phyloP scores from a whole-genome alignment of 2,113 vertebrate genomes.

The Vulpes lagopus region DNA sequence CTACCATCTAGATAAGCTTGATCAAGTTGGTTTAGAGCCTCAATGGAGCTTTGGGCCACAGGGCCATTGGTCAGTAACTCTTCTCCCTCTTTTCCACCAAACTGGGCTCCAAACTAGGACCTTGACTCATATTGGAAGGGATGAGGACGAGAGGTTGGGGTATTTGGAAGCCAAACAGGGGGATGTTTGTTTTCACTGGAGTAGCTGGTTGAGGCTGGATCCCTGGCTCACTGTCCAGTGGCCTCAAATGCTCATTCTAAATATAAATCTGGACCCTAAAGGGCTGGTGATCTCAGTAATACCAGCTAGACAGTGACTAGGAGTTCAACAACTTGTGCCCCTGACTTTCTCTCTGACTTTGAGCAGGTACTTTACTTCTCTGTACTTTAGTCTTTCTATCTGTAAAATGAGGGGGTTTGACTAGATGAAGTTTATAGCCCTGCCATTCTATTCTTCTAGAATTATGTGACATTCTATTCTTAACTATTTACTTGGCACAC shows the following conservation, averaged over 20 bases:
- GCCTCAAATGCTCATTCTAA: constrained; percentile 53
- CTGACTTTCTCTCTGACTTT: constrained; percentile 51
- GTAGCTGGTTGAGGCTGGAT: not conserved
- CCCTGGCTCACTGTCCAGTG: constrained; percentile 5
- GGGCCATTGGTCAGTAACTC: not conserved
- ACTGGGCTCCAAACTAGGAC: constrained; percentile 28
- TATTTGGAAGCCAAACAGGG: not conserved
- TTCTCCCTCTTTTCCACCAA: not conserved
- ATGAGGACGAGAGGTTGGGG: constrained; percentile 15
- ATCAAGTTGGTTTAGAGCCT: not conserved
- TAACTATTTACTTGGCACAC: constrained; percentile 17
- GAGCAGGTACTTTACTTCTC: not conserved
- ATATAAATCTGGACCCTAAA: not conserved
- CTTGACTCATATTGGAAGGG: constrained; percentile 15
- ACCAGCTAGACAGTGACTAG: not conserved
- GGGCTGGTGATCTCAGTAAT: not conserved
- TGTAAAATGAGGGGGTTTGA: constrained; percentile 50
- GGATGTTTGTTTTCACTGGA: not conserved
- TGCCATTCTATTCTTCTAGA: constrained; percentile 50
- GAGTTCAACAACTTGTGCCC: not conserved
- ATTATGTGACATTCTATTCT: constrained; percentile 39
- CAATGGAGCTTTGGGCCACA: not conserved
- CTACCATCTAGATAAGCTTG: constrained; percentile 42
- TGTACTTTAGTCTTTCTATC: constrained; percentile 27
- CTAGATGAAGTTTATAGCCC: constrained; percentile 14